Conservation (phyloP, 1,140 invertebrate genomes). For the Sinonovacula constricta region DNA sequence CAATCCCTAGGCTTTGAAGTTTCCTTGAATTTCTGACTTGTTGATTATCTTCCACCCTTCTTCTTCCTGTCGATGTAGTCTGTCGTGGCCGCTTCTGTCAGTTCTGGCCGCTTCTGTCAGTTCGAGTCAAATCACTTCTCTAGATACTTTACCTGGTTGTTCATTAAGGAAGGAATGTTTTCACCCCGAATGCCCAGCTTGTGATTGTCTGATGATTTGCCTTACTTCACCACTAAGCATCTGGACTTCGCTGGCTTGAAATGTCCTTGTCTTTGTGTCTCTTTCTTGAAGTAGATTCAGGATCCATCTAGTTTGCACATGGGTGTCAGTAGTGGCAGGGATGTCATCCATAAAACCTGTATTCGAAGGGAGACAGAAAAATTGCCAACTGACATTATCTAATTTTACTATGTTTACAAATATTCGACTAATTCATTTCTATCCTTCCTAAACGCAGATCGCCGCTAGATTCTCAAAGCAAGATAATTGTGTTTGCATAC, state of each 20-base stretch:
- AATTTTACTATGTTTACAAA: too few species aligned
- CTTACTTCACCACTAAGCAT: conserved; percentile 30
- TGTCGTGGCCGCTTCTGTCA: conserved; percentile 6
- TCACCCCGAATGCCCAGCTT: neutral
- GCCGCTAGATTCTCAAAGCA: too few species aligned
- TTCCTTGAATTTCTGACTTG: too few species aligned
- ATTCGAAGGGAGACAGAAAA: conserved; percentile 1
- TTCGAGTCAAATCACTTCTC: conserved; percentile 37
- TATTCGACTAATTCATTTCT: too few species aligned
- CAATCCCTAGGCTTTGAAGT: too few species aligned
- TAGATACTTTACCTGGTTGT: conserved; percentile 28
- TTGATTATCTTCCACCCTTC: too few species aligned
- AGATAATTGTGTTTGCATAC: too few species aligned
- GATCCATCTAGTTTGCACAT: conserved; percentile 2
- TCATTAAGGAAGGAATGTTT: conserved; percentile 12
- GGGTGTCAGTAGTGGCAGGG: conserved; percentile 15
- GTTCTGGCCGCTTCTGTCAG: too few species aligned
- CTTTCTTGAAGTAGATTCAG: neutral
- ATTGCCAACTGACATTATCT: too few species aligned
- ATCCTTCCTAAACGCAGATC: too few species aligned
- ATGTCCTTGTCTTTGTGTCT: conserved; percentile 1
- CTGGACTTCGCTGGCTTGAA: conserved; percentile 30
- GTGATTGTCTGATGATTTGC: conserved; percentile 5
- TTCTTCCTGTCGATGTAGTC: too few species aligned
- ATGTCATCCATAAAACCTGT: conserved; percentile 32